These are phyloP conservation scores for Chlorospingus flavigularis DNA, from an alignment of 2,797 vertebrate genomes.

Conservation along the genomic window DNA sequence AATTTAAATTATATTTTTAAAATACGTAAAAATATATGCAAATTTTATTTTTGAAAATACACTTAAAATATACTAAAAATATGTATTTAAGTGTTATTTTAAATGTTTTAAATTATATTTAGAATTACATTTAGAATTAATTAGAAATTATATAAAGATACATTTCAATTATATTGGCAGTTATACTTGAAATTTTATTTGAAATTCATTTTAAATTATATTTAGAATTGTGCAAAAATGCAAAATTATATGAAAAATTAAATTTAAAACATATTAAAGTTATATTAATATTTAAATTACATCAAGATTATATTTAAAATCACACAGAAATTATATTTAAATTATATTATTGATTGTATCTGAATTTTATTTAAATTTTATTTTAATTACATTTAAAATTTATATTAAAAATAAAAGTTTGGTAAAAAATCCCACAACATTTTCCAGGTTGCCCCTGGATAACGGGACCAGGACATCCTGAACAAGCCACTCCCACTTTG, in stretches of 20 bases:
- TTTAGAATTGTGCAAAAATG: not conserved
- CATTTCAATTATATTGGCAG: no score
- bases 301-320: not conserved
- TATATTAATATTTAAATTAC: no score
- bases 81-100: no score
- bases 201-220: not conserved
- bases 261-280: not conserved
- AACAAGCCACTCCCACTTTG: accelerated
- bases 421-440: not conserved
- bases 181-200: not conserved
- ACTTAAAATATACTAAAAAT: no score
- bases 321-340: no score
- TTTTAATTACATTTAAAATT: not conserved
- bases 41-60: not conserved
- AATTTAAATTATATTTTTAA: no score
- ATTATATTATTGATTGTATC: not conserved
- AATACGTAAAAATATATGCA: not conserved
- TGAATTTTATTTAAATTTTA: not conserved
- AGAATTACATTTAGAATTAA: not conserved
- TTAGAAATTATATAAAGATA: no score
- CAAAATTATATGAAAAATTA: not conserved
- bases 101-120: not conserved
- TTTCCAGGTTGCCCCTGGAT: not conserved
- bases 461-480: accelerated
- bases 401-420: not conserved